Percentiles rank a stretch among this genome's conserved stretches.
Evolutionary conservation across 2,797 vertebrate species (phyloP).

Genomic region (Cacajao melanocephalus): DNA sequence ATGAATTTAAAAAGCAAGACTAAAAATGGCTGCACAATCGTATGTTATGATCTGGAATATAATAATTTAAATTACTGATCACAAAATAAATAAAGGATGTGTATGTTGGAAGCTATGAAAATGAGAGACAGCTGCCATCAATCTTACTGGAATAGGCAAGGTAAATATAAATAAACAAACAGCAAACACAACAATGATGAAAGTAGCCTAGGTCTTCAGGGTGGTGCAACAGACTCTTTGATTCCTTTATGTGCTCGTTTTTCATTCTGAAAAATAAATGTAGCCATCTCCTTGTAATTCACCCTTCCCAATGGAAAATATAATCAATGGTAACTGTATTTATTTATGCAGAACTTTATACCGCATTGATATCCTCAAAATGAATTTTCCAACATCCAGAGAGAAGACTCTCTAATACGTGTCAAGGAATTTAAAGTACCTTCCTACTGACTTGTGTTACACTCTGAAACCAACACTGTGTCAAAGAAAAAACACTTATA

Average conservation of each 20-base stretch:
- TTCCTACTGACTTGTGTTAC: not conserved
- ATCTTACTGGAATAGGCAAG: not conserved
- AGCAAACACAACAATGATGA: not conserved
- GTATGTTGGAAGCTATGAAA: constrained; percentile 28
- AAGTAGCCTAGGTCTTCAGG: not conserved
- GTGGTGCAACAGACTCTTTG: not conserved
- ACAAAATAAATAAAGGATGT: constrained; percentile 64
- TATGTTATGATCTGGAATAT: constrained; percentile 40
- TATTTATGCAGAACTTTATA: constrained; percentile 63
- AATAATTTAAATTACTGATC: constrained; percentile 67
- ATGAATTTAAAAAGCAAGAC: constrained; percentile 44
- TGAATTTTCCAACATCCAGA: constrained; percentile 42
- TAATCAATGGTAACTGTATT: constrained; percentile 60
- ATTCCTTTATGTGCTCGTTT: not conserved
- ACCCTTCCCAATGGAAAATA: constrained; percentile 46
- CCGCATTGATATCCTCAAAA: constrained; percentile 60
- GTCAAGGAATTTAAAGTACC: constrained; percentile 46
- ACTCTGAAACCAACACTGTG: not conserved
- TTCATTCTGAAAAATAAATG: constrained; percentile 51
- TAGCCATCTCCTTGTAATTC: constrained; percentile 21
- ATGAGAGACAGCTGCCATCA: constrained; percentile 60
- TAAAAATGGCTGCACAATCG: constrained; percentile 58
- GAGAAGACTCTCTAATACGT: constrained; percentile 20
- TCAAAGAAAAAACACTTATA: not conserved
- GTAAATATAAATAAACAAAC: constrained; percentile 2